These are phyloP conservation scores for Telenomus remus DNA, from an alignment of 1,140 invertebrate genomes.

Conservation along the genomic window DNA sequence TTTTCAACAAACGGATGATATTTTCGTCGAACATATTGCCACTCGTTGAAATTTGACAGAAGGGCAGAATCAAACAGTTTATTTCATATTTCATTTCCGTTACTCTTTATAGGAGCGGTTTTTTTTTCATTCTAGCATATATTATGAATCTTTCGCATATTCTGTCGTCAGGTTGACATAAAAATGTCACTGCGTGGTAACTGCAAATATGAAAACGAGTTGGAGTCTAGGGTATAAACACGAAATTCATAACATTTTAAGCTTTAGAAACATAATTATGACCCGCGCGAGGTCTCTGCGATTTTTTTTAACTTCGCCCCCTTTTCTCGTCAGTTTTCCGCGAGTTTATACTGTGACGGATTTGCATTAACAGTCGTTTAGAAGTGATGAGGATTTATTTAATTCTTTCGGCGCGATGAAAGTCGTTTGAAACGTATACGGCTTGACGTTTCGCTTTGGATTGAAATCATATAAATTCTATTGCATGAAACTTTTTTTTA, in stretches of 20 bases:
- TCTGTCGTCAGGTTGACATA: conserved; percentile 25
- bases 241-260: conserved; percentile 49
- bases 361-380: conserved; percentile 43
- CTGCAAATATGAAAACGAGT: conserved; percentile 54
- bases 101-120: conserved; percentile 20
- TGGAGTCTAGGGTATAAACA: conserved; percentile 29
- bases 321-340: too few species aligned
- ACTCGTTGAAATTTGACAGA: conserved; percentile 35
- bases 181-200: conserved; percentile 38
- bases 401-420: conserved; percentile 29
- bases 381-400: conserved; percentile 43
- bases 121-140: conserved; percentile 28
- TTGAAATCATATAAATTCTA: conserved; percentile 40
- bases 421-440: conserved; percentile 33
- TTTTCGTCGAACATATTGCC: conserved; percentile 35
- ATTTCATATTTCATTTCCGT: conserved; percentile 29
- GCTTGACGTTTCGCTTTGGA: conserved; percentile 32
- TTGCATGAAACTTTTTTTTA: conserved; percentile 13
- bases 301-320: conserved; percentile 18
- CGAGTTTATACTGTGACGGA: conserved; percentile 14
- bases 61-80: conserved; percentile 42
- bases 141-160: conserved; percentile 36
- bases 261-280: conserved; percentile 47
- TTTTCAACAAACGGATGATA: conserved; percentile 14
- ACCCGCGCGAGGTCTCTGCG: conserved; percentile 29